phyloP scores from a whole-genome alignment of 2,888 invertebrate genomes.

The Cotesia congregata region DNA sequence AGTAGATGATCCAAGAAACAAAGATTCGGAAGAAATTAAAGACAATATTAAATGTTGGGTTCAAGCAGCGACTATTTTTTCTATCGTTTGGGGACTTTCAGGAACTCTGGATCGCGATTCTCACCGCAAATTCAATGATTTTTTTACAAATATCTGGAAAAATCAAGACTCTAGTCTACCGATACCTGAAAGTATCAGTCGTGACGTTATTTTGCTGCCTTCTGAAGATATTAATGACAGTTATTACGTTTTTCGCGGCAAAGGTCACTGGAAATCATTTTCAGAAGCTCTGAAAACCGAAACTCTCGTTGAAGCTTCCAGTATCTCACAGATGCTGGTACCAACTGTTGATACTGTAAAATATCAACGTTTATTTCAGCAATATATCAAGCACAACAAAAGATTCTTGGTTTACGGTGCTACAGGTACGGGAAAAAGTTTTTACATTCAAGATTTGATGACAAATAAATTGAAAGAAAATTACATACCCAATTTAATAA shows the following conservation, averaged over 20 bases:
- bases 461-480: conserved; percentile 80
- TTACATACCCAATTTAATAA: conserved; percentile 83
- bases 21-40: conserved; percentile 75
- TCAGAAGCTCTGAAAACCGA: conserved; percentile 79
- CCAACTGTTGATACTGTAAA: conserved; percentile 90
- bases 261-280: conserved; percentile 92
- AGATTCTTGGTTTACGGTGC: conserved; percentile 85
- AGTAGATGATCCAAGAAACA: conserved; percentile 72
- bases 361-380: conserved; percentile 81
- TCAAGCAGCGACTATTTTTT: conserved; percentile 82
- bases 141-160: conserved; percentile 74
- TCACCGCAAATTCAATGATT: conserved; percentile 78
- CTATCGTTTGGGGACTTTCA: conserved; percentile 88
- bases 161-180: conserved; percentile 71
- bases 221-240: conserved; percentile 87
- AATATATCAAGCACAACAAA: conserved; percentile 80
- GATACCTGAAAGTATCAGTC: conserved; percentile 76
- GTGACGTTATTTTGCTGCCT: conserved; percentile 83
- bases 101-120: conserved; percentile 84
- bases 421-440: conserved; percentile 90
- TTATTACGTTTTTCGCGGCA: conserved; percentile 83
- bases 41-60: conserved; percentile 81
- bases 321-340: conserved; percentile 81
- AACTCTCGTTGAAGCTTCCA: conserved; percentile 77
- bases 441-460: conserved; percentile 81